A percentile compares a stretch with the other conserved stretches of the same genome.
Conservation (phyloP, 2,113 vertebrate genomes). For the Rhinichthys klamathensis region DNA sequence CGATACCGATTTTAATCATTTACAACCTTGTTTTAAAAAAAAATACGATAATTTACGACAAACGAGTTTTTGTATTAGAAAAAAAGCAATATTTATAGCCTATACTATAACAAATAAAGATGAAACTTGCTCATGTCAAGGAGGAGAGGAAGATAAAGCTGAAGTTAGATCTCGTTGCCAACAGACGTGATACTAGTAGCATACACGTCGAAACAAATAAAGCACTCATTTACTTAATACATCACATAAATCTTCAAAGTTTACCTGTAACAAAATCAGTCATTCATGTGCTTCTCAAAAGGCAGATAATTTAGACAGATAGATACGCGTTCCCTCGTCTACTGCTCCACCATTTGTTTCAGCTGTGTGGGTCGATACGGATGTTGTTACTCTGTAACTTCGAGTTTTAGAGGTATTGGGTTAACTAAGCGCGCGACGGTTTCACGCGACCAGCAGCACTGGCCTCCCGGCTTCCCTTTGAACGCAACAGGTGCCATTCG, state of each 20-base stretch:
- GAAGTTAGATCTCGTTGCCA: background rate
- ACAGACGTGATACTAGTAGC: background rate
- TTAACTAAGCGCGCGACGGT: conserved; percentile 1
- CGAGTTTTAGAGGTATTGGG: background rate
- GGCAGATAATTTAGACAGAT: background rate
- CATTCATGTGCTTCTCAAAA: conserved; percentile 10
- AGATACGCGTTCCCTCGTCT: background rate
- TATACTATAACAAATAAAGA: background rate
- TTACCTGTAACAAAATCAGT: conserved; percentile 49
- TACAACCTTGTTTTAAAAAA: no score
- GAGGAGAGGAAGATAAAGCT: background rate
- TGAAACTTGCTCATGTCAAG: background rate
- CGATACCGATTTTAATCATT: background rate
- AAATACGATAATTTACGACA: background rate
- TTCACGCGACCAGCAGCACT: conserved; percentile 19
- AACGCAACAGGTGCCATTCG: conserved; percentile 73
- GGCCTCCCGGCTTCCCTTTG: conserved; percentile 55
- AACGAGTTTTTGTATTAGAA: background rate
- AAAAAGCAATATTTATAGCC: background rate
- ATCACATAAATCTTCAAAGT: conserved; percentile 4
- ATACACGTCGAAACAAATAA: conserved; percentile 3
- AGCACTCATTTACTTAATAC: background rate
- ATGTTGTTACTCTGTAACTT: conserved; percentile 8
- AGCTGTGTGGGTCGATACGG: background rate
- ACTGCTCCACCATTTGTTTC: background rate